Evolutionary conservation across 1,140 invertebrate species (phyloP).

Genomic region (Bombus affinis): DNA sequence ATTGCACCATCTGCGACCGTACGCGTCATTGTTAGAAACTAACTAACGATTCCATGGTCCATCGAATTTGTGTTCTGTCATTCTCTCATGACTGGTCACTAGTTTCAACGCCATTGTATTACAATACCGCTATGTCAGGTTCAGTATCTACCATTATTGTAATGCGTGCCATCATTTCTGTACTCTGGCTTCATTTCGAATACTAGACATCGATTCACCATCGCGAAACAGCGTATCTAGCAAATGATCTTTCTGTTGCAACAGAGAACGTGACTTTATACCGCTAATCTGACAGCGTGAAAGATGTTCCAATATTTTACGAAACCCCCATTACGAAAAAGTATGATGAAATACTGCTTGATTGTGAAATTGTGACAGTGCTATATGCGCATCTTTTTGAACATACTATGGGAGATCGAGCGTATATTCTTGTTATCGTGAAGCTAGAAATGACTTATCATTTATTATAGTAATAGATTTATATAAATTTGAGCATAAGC

Average conservation of each 20-base stretch:
- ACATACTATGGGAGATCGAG: neutral
- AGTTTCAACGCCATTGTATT: slow-evolving; percentile 51
- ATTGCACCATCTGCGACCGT: slow-evolving; percentile 41
- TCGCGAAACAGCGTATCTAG: neutral
- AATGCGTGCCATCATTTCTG: slow-evolving; percentile 49
- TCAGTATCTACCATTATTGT: slow-evolving; percentile 59
- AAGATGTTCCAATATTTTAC: slow-evolving; percentile 36
- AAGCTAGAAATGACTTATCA: neutral
- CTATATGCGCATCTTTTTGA: neutral
- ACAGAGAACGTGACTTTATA: neutral
- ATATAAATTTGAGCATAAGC: neutral
- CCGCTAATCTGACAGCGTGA: neutral
- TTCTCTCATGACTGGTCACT: slow-evolving; percentile 39
- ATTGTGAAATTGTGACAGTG: neutral
- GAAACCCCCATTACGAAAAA: slow-evolving; percentile 1
- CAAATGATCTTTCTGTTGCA: neutral
- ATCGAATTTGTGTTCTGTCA: slow-evolving; percentile 40
- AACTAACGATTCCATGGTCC: slow-evolving; percentile 40
- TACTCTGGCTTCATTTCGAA: slow-evolving; percentile 44
- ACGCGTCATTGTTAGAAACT: slow-evolving; percentile 45
- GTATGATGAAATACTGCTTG: neutral
- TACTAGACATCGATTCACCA: slow-evolving; percentile 61
- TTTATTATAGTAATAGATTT: neutral
- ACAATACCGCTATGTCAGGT: slow-evolving; percentile 38
- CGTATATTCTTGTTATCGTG: neutral